These are phyloP conservation scores for Podargus strigoides DNA, from an alignment of 2,797 vertebrate genomes.

Conservation along the genomic window DNA sequence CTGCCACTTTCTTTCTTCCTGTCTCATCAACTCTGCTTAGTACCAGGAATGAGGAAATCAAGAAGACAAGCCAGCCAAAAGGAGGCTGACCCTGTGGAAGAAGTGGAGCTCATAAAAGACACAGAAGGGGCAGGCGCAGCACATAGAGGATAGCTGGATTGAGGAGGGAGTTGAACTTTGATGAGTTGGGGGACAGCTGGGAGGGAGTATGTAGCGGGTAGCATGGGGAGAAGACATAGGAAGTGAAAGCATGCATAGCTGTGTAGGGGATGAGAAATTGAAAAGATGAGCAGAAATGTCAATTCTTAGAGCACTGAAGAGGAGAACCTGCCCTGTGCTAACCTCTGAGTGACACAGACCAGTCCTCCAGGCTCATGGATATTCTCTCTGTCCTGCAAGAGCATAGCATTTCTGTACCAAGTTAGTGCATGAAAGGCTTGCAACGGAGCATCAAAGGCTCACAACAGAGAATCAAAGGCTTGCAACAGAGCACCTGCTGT, in stretches of 20 bases:
- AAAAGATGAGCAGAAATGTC: not conserved
- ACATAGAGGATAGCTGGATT: fast-evolving
- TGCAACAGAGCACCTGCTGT: not conserved
- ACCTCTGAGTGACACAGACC: not conserved
- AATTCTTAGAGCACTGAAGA: not conserved
- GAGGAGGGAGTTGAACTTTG: not conserved
- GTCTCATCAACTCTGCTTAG: not conserved
- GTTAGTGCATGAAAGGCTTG: not conserved
- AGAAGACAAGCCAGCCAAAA: not conserved
- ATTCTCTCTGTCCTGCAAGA: not conserved
- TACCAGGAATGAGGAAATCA: not conserved
- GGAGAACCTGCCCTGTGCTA: not conserved
- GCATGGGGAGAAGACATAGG: not conserved
- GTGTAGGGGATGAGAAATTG: not conserved
- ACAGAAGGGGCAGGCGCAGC: not conserved
- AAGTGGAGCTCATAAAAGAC: not conserved
- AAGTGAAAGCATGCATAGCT: not conserved
- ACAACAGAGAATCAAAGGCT: not conserved
- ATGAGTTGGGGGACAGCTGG: not conserved
- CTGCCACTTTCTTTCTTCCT: not conserved
- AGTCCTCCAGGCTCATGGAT: not conserved
- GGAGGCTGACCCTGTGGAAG: not conserved
- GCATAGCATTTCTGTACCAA: not conserved
- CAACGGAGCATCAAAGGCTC: not conserved
- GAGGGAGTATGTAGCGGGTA: not conserved